phyloP scores from a whole-genome alignment of 2,797 vertebrate species.

The Tauraco hartlaubi region DNA sequence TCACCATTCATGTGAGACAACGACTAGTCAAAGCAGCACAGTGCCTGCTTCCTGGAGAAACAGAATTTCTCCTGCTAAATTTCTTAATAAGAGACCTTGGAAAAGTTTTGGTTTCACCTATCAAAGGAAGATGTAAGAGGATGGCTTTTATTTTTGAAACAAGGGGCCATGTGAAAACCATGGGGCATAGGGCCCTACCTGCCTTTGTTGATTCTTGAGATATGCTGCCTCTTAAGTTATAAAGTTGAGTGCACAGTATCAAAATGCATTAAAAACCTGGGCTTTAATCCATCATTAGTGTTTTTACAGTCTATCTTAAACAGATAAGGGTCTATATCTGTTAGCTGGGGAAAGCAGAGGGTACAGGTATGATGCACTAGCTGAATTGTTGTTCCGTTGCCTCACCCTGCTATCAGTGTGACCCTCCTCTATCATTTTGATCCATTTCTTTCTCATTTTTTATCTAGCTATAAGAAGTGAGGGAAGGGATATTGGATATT shows the following conservation, averaged over 20 bases:
- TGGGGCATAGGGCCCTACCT: not conserved
- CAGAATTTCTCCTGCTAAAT: not conserved
- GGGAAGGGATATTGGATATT: not conserved
- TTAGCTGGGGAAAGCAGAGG: not conserved
- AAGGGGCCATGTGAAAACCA: not conserved
- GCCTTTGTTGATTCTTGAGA: not conserved
- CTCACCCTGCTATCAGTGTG: not conserved
- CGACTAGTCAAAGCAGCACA: not conserved
- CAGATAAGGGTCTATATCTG: not conserved
- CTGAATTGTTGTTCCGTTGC: not conserved
- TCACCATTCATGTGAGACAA: not conserved
- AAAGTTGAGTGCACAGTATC: not conserved
- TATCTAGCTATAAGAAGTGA: not conserved
- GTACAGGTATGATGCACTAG: not conserved
- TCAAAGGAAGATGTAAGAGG: not conserved
- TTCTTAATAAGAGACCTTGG: not conserved
- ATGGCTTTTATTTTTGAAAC: not conserved
- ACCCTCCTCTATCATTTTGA: not conserved
- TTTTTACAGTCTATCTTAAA: not conserved
- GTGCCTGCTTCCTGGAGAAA: not conserved
- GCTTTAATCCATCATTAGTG: not conserved
- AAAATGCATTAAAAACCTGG: not conserved
- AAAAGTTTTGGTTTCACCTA: not conserved
- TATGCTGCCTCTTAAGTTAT: not conserved
- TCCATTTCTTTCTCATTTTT: not conserved